Conservation (phyloP, 2,888 invertebrate genomes). For the Pandemis cinnamomeana region DNA sequence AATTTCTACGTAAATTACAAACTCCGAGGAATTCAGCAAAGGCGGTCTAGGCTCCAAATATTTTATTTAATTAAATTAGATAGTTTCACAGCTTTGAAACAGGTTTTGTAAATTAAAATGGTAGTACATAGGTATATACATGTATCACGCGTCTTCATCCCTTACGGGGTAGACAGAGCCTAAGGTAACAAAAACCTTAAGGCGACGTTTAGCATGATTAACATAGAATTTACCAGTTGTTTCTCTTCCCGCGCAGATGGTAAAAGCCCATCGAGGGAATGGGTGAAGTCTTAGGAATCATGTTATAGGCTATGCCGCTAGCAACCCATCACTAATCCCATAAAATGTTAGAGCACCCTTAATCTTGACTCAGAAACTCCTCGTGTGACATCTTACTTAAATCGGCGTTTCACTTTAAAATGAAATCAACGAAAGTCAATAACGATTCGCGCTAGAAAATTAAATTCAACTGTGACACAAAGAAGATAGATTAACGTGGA, state of each 20-base stretch:
- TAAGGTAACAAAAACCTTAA: too few species aligned
- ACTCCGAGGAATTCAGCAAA: not conserved
- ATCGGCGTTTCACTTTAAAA: conserved; percentile 32
- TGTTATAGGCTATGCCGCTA: too few species aligned
- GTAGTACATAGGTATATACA: not conserved
- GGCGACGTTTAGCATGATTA: too few species aligned
- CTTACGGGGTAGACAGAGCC: too few species aligned
- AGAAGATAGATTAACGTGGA: conserved; percentile 80
- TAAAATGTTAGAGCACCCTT: not conserved
- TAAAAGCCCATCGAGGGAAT: too few species aligned
- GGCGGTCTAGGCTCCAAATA: not conserved
- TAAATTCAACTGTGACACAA: conserved; percentile 74
- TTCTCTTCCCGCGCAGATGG: too few species aligned
- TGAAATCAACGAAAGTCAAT: conserved; percentile 63
- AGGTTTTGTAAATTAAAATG: not conserved
- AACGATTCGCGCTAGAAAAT: conserved; percentile 72
- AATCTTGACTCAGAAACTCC: not conserved
- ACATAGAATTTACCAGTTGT: too few species aligned
- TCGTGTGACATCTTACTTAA: not conserved
- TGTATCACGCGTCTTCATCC: too few species aligned
- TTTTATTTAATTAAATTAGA: not conserved
- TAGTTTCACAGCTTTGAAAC: not conserved
- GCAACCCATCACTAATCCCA: too few species aligned
- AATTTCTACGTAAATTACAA: not conserved
- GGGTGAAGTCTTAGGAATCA: too few species aligned